Percentiles rank a stretch among this genome's conserved stretches.
These are phyloP conservation scores for Ypsolopha sequella DNA, from an alignment of 2,888 invertebrate species.

Conservation along the genomic window DNA sequence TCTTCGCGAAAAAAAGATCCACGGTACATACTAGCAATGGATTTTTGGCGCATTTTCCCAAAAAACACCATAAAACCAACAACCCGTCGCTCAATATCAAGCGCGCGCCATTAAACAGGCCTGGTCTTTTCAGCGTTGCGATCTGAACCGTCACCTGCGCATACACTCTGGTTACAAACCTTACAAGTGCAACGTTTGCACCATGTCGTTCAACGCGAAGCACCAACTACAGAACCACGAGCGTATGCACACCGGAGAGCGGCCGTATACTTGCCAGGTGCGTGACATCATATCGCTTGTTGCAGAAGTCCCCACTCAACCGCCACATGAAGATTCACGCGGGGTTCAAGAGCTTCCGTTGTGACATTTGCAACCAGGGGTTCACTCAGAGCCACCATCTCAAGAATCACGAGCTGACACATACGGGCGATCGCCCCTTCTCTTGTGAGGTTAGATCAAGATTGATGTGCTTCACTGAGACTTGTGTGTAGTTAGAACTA, in stretches of 20 bases:
- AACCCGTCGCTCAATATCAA: no score
- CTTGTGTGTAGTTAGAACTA: no score
- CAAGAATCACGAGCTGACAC: slow-evolving; percentile 37
- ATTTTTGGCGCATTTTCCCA: no score
- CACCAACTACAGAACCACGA: slow-evolving; percentile 67
- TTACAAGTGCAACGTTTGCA: slow-evolving; percentile 55
- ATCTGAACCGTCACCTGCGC: slow-evolving; percentile 61
- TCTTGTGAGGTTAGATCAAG: slow-evolving; percentile 40
- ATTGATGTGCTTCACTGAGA: no score
- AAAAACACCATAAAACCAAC: no score
- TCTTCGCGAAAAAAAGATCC: no score
- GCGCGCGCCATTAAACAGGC: no score
- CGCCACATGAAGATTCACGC: slow-evolving; percentile 43
- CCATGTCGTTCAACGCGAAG: slow-evolving; percentile 67
- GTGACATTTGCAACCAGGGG: slow-evolving; percentile 35
- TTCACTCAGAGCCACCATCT: slow-evolving; percentile 46
- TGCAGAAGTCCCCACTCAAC: slow-evolving; percentile 35
- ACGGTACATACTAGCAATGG: no score
- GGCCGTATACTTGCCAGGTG: slow-evolving; percentile 63
- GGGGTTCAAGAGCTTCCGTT: slow-evolving; percentile 38
- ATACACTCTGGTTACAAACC: slow-evolving; percentile 68
- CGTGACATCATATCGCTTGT: slow-evolving; percentile 14
- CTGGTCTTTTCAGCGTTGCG: slow-evolving; percentile 54
- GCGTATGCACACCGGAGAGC: slow-evolving; percentile 64
- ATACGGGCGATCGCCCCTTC: slow-evolving; percentile 43